phyloP scores from a whole-genome alignment of 1,140 invertebrate genomes.

The Pogonus chalceus region DNA sequence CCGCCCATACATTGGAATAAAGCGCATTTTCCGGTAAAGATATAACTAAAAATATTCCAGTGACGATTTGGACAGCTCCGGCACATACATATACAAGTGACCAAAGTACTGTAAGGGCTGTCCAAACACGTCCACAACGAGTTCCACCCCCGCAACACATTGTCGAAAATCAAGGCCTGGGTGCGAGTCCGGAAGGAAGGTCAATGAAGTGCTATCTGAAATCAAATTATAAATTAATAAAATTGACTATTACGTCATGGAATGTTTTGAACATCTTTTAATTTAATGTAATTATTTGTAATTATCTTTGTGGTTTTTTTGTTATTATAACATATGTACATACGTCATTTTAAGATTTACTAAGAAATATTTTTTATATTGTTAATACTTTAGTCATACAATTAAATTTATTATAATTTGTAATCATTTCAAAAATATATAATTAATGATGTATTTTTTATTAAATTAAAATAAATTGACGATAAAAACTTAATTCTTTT shows the following conservation, averaged over 20 bases:
- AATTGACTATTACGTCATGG: neutral
- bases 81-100: conserved; percentile 35
- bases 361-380: too few species aligned
- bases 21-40: conserved; percentile 36
- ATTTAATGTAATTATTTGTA: neutral
- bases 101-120: conserved; percentile 37
- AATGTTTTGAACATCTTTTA: neutral
- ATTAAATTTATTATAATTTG: too few species aligned
- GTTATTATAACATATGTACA: too few species aligned
- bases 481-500: too few species aligned
- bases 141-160: too few species aligned
- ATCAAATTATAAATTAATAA: neutral
- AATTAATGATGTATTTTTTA: too few species aligned
- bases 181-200: neutral
- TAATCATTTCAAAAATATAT: too few species aligned
- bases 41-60: conserved; percentile 39
- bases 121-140: conserved; percentile 33
- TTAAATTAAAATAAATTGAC: too few species aligned
- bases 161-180: conserved; percentile 26
- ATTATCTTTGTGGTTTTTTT: too few species aligned
- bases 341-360: too few species aligned
- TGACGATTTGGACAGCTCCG: conserved; percentile 38
- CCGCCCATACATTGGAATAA: conserved; percentile 37
- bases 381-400: too few species aligned
- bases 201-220: neutral